Evolutionary conservation across 2,113 vertebrate genomes (phyloP), one percentile per base, ranked within the genome.

Genomic region (Promerops cafer): DNA sequence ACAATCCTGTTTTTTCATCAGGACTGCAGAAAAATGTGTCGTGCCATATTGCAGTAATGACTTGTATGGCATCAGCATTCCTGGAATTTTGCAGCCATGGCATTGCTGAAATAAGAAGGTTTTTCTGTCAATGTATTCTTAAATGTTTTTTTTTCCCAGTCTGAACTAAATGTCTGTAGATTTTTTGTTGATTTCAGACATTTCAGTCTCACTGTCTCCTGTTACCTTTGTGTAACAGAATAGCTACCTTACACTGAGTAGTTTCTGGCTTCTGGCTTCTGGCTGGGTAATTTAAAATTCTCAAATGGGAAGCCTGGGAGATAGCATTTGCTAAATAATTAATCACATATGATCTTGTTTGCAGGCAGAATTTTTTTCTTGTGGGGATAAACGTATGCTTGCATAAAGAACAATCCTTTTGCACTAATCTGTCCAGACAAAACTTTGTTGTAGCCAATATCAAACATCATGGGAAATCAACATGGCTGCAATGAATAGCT

Each of bases 401-500:
- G 45, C 61, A 76, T 39, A 45, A 93, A 93, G 80, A 91, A 40
- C 66, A 93, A 65, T 65, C 33, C 47, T 94, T 91, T 76, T 83
- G 57, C 85, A 83, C 40, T 87, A 69, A 89, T 83, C 56, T 60
- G 72, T 23, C 11, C 77, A 76, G 80, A 75, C 60, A 82, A 85
- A 96, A 96, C 87, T 96, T 96, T 65, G 65, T 93, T 94, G 81
- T 80, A 89, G 89, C 95, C 84, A 94, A 49, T 76, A 89, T 50
- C 52, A 96, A 97, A 71, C 81, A 83, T 61, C 78, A 5, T 96
- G 93, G 94, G 93, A 96, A 96, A 97, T 96, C 87, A 93, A 91
- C 85, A 90, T 93, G 94, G 91, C 84, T 47, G 78, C 89, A 96
- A 85, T 26, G 84, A 83, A 72, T 61, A 93, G 37, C 53, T 87